A percentile compares a stretch with the other conserved stretches of the same genome.
phyloP scores from a whole-genome alignment of 2,113 vertebrate genomes.

The Hippoglossus stenolepis region DNA sequence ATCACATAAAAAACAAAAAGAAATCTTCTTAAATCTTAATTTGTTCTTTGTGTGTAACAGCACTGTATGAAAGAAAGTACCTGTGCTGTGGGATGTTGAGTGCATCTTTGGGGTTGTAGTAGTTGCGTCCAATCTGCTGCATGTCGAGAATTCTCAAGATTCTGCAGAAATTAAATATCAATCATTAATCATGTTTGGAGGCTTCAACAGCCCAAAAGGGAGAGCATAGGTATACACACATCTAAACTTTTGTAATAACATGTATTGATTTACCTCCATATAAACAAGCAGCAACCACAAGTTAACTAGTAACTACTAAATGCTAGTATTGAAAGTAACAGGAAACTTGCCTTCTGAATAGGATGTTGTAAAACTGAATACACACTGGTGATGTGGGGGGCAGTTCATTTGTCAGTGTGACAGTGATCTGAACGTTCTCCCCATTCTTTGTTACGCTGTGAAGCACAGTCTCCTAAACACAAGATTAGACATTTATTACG shows the following conservation, averaged over 20 bases:
- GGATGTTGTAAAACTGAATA: conserved; percentile 95
- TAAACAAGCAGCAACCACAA: not conserved
- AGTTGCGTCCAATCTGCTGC: conserved; percentile 96
- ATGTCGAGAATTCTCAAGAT: conserved; percentile 92
- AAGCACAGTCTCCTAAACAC: conserved; percentile 88
- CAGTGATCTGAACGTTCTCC: conserved; percentile 88
- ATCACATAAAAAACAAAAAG: not conserved
- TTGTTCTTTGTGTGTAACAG: too few species aligned
- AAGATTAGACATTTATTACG: not conserved
- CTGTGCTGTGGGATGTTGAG: conserved; percentile 90
- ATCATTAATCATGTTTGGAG: not conserved
- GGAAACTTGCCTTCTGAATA: conserved; percentile 89
- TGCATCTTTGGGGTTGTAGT: conserved; percentile 91
- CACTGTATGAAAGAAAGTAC: conserved; percentile 65
- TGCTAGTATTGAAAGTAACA: not conserved
- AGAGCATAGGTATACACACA: not conserved
- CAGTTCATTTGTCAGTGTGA: conserved; percentile 92
- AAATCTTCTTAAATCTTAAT: too few species aligned
- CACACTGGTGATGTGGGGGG: conserved; percentile 92
- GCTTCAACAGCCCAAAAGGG: not conserved
- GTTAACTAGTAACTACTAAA: not conserved
- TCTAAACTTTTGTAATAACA: not conserved
- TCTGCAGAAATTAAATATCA: conserved; percentile 68
- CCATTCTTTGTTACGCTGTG: conserved; percentile 86
- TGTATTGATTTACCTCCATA: too few species aligned